Evolutionary conservation across 35 echinoderm and acorn worm genomes (phyloP), one percentile per base, ranked within the genome.

Genomic region (Chiridota heheva): DNA sequence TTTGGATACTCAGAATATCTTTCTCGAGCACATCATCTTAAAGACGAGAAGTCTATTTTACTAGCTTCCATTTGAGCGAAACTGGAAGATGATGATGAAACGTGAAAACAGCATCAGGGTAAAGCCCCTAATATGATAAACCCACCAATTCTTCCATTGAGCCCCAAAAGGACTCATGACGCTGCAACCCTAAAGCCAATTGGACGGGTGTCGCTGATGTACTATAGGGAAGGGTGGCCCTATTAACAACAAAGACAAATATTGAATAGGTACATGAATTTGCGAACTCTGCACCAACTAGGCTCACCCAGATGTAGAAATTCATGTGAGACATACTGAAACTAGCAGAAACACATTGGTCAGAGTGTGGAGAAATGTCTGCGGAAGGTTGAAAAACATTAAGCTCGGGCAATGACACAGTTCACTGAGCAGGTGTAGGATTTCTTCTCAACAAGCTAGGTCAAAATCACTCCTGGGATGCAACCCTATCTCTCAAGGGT

Each of bases 391-490:
- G 40, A 16, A 73, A 69, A 53, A 70, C 72, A 4, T 36, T 49
- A 16, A 27, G 81, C 34, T 84, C 81, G 6, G 44, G 45, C 3
- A 45, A 72, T 18, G 37, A 53, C 5, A 48, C 26, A 70, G 36
- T 72, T 10, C 81, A 84, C 67, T 7, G 66, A 53, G 41, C 7
- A 32, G 81, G 81, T 24, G 63, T 84, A 71, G 81, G 7, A 73
- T 42, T 84, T 2, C 70, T 73, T 4, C 42, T 84, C 8, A 84
- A 55, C 31, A 84, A 73, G 56, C 3, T 2, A 29, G 81, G 64
- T 5, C 81, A 72, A 57, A 67, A 25, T 56, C 84, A 36, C 60
- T 87, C 3, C 36, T 88, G 36, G 86, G 86, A 40, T 88, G 81
- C 38, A 80, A 81, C 51, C 75, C 76, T 0, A 70, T 82, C 42